These are phyloP conservation scores for Synanthedon tipuliformis DNA, from an alignment of 2,888 invertebrate species.

Conservation along the genomic window DNA sequence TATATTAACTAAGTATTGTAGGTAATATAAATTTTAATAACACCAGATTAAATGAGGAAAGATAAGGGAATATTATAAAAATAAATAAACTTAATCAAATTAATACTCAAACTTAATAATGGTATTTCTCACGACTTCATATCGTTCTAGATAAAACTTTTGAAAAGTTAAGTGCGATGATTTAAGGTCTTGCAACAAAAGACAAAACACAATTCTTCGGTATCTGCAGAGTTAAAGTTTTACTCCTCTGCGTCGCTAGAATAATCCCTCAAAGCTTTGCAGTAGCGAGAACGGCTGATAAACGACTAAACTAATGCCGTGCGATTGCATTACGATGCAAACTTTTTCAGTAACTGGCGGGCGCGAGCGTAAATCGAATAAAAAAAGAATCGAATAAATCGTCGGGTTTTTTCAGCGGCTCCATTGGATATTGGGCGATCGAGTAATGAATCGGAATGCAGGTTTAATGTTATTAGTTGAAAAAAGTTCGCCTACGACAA, in stretches of 20 bases:
- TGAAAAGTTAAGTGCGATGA: not conserved
- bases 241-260: constrained; percentile 30
- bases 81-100: too few relatives aligned
- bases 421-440: constrained; percentile 41
- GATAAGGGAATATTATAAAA: too few relatives aligned
- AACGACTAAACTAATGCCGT: constrained; percentile 61
- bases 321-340: constrained; percentile 65
- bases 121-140: too few relatives aligned
- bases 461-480: constrained; percentile 22
- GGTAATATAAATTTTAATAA: too few relatives aligned
- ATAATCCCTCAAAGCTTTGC: constrained; percentile 66
- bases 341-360: constrained; percentile 61
- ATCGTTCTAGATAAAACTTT: too few relatives aligned
- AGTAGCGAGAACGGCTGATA: constrained; percentile 53
- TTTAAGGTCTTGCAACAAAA: not conserved
- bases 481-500: not conserved
- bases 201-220: not conserved
- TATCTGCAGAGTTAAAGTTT: constrained; percentile 25
- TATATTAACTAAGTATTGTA: too few relatives aligned
- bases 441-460: constrained; percentile 49
- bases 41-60: too few relatives aligned
- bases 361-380: constrained; percentile 45
- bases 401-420: constrained; percentile 40
- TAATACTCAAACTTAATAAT: too few relatives aligned
- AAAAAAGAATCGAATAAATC: constrained; percentile 54